Conservation (phyloP, 1,140 invertebrate species). For the Bathynomus jamesi region DNA sequence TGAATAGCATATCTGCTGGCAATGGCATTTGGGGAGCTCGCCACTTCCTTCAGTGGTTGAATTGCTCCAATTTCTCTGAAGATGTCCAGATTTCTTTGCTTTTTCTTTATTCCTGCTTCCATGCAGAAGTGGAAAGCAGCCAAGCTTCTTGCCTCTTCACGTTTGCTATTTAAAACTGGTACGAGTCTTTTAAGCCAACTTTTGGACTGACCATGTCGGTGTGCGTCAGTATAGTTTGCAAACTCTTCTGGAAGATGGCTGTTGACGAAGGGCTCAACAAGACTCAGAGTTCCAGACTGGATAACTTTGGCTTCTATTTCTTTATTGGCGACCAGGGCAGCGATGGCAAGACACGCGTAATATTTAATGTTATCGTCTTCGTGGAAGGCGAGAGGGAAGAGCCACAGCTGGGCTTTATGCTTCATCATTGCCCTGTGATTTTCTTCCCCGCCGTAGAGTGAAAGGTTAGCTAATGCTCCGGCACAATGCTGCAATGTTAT, state of each 20-base stretch:
- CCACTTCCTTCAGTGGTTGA: constrained; percentile 89
- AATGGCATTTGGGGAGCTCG: constrained; percentile 94
- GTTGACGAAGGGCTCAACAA: constrained; percentile 94
- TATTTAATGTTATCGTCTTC: constrained; percentile 95
- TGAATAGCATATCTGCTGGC: constrained; percentile 96
- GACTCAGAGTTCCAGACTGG: constrained; percentile 85
- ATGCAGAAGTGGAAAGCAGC: constrained; percentile 99
- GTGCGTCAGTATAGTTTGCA: constrained; percentile 74
- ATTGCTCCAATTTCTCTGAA: constrained; percentile 93
- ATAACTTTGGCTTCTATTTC: constrained; percentile 94
- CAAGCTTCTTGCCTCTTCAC: constrained; percentile 90
- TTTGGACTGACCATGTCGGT: constrained; percentile 92
- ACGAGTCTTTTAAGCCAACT: constrained; percentile 90
- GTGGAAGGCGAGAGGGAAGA: constrained; percentile 94
- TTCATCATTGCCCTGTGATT: constrained; percentile 98
- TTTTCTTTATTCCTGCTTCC: constrained; percentile 96
- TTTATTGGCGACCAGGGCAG: constrained; percentile 92
- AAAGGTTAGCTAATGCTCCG: constrained; percentile 89
- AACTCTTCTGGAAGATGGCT: constrained; percentile 91
- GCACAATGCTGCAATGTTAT: constrained; percentile 91
- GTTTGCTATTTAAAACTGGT: constrained; percentile 88
- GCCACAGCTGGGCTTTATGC: constrained; percentile 91
- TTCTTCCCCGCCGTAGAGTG: constrained; percentile 90
- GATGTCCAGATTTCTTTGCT: constrained; percentile 88
- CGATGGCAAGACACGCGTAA: constrained; percentile 95